These are phyloP conservation scores for Engraulis encrasicolus DNA, from an alignment of 2,113 vertebrate species.

Conservation along the genomic window DNA sequence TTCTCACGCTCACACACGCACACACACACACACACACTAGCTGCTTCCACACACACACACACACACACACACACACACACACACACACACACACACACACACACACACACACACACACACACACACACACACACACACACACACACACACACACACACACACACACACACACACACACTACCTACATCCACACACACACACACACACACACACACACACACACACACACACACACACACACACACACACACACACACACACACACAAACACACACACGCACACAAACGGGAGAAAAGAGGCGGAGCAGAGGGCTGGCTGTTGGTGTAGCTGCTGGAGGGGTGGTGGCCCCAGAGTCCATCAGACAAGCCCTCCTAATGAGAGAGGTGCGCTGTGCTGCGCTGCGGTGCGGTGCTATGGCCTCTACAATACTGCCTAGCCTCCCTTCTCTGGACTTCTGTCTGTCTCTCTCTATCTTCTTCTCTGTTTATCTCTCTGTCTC, in stretches of 20 bases:
- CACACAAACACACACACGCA: neutral
- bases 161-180: neutral
- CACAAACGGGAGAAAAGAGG: neutral
- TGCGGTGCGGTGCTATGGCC: too few species aligned
- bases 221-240: neutral
- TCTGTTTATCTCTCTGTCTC: neutral
- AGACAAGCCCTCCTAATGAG: neutral
- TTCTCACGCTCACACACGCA: neutral
- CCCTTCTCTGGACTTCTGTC: too few species aligned
- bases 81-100: neutral
- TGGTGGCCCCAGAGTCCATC: neutral
- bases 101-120: neutral
- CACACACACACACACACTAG: neutral
- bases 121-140: too few species aligned
- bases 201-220: neutral
- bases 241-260: neutral
- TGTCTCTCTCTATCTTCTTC: neutral
- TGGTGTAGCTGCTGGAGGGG: neutral
- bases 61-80: constrained; percentile 1
- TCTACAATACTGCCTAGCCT: too few species aligned
- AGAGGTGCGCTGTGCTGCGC: neutral
- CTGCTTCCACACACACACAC: too few species aligned
- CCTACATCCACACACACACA: too few species aligned
- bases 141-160: neutral
- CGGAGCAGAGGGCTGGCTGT: neutral